Evolutionary conservation across 2,797 vertebrate species (phyloP).

Genomic region (Hypotaenidia philippensis): DNA sequence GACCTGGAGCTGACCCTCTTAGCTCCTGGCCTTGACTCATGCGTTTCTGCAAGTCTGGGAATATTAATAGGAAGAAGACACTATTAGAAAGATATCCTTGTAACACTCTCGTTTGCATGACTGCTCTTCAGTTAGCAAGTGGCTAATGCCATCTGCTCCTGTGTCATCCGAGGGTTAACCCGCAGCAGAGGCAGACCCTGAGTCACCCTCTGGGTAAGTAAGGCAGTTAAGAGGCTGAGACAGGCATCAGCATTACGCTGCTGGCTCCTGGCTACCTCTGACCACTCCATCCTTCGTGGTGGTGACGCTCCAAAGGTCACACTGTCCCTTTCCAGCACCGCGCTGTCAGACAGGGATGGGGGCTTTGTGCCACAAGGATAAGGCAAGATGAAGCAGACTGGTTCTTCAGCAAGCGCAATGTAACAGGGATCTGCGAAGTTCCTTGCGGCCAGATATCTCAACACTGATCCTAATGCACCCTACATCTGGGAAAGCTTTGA

Average conservation of each 20-base stretch:
- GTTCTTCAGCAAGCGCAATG: background rate
- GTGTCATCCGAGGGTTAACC: conserved; percentile 34
- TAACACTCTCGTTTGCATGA: conserved; percentile 9
- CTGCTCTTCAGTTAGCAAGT: conserved; percentile 13
- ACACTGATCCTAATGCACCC: conserved; percentile 15
- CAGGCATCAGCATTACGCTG: background rate
- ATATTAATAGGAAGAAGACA: conserved; percentile 16
- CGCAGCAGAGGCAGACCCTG: background rate
- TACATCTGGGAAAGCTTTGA: conserved; percentile 12
- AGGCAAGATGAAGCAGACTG: background rate
- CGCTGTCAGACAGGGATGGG: background rate
- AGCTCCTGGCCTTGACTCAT: conserved; percentile 11
- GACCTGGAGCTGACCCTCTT: background rate
- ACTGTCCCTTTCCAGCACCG: background rate
- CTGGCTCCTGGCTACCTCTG: conserved; percentile 21
- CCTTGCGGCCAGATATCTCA: background rate
- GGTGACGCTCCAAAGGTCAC: conserved; percentile 23
- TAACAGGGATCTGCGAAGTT: background rate
- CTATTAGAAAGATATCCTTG: conserved; percentile 18
- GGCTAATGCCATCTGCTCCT: conserved; percentile 46
- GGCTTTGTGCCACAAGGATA: background rate
- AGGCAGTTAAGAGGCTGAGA: background rate
- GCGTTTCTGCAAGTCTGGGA: background rate
- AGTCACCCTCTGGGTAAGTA: background rate
- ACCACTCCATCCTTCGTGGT: background rate